Conservation (phyloP, 2,797 vertebrate genomes). For the Labeo calbasu region DNA sequence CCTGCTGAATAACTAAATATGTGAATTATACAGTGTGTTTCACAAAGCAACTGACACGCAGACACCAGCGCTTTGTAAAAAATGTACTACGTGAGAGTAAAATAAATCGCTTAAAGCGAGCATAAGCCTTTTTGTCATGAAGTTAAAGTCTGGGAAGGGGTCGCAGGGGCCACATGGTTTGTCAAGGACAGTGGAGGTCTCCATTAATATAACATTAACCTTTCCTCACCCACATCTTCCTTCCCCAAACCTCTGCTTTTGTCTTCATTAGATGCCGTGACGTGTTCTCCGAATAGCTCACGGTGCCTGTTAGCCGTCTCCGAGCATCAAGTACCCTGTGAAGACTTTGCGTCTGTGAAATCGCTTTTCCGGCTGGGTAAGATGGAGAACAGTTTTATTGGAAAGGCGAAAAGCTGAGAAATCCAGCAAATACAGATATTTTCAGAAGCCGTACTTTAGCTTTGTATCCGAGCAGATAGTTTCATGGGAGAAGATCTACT, state of each 20-base stretch:
- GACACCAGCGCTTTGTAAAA: background rate
- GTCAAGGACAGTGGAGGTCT: constrained; percentile 66
- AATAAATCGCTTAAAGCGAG: constrained; percentile 35
- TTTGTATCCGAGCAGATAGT: constrained; percentile 31
- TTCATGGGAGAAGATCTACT: constrained; percentile 22
- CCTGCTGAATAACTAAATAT: constrained; percentile 26
- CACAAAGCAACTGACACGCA: constrained; percentile 5
- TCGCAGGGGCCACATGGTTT: constrained; percentile 54
- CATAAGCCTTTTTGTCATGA: constrained; percentile 31
- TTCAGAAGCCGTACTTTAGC: constrained; percentile 15
- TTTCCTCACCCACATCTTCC: constrained; percentile 59
- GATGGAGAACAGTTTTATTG: background rate
- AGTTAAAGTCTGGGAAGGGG: constrained; percentile 39
- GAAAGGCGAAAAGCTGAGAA: constrained; percentile 17
- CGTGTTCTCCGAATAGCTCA: constrained; percentile 49
- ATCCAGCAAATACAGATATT: constrained; percentile 26
- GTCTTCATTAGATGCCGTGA: constrained; percentile 68
- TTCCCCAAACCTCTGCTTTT: constrained; percentile 59
- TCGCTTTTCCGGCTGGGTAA: background rate
- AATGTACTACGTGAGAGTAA: background rate
- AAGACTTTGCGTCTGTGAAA: constrained; percentile 31
- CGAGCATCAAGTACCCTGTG: constrained; percentile 36
- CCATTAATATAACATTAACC: constrained; percentile 70
- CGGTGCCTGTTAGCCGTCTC: constrained; percentile 46
- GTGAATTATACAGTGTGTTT: constrained; percentile 28